Percentiles rank a stretch among this genome's conserved stretches.
Conservation (phyloP, 2,797 vertebrate genomes). For the Epinephelus awoara region DNA sequence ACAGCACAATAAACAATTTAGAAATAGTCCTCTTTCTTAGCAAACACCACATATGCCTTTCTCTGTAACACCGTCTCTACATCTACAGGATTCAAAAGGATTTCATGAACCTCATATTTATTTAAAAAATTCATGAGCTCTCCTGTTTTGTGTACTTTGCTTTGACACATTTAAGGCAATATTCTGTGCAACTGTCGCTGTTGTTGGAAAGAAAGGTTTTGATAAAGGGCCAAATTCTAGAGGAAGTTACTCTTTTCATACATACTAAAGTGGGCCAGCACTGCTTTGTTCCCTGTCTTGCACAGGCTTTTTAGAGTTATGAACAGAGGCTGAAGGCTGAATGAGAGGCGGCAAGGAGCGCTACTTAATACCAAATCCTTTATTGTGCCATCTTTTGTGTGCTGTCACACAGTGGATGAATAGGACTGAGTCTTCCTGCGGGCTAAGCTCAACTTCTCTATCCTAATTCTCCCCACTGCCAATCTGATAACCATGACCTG, state of each 20-base stretch:
- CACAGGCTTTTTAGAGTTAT: conserved; percentile 66
- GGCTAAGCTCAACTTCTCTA: conserved; percentile 75
- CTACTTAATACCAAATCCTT: conserved; percentile 80
- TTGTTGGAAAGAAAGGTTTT: conserved; percentile 59
- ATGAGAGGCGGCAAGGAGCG: conserved; percentile 64
- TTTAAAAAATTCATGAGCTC: conserved; percentile 48
- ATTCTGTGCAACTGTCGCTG: conserved; percentile 55
- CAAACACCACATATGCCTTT: conserved; percentile 7
- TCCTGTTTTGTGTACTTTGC: conserved; percentile 42
- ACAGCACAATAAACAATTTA: not conserved
- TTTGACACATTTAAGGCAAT: conserved; percentile 59
- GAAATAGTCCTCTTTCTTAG: conserved; percentile 11
- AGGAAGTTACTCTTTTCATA: conserved; percentile 79
- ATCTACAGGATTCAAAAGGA: not conserved
- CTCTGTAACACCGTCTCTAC: not conserved
- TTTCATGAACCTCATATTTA: conserved; percentile 32
- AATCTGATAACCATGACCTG: conserved; percentile 72
- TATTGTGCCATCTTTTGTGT: conserved; percentile 82
- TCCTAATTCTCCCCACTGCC: conserved; percentile 68
- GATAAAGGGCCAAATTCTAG: conserved; percentile 67
- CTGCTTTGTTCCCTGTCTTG: conserved; percentile 72
- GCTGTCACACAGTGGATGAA: conserved; percentile 75
- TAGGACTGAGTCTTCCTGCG: conserved; percentile 73
- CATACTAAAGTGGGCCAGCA: conserved; percentile 71
- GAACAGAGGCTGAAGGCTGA: conserved; percentile 69